These are phyloP conservation scores for Muscicapa comitata DNA, from an alignment of 2,797 vertebrate species.

Conservation along the genomic window DNA sequence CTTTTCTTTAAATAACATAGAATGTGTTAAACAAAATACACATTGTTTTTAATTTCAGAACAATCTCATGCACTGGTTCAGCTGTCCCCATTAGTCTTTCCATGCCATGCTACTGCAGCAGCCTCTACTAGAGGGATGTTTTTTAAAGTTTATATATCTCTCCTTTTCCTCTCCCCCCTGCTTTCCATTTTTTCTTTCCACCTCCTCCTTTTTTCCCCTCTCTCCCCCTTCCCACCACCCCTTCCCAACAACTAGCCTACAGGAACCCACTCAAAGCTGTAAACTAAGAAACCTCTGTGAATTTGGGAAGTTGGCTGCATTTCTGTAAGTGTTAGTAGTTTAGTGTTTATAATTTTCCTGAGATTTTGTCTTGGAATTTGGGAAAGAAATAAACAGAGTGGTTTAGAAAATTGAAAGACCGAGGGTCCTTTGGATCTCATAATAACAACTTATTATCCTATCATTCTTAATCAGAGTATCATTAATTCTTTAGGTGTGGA, in stretches of 20 bases:
- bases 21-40: not conserved
- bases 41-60: not conserved
- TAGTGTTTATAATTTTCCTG: not conserved
- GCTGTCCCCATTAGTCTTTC: not conserved
- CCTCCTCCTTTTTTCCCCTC: not conserved
- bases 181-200: not conserved
- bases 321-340: not conserved
- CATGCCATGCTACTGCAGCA: not conserved
- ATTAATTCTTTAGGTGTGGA: not conserved
- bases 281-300: not conserved
- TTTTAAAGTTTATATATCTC: not conserved
- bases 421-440: not conserved
- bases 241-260: not conserved
- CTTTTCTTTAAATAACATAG: not conserved
- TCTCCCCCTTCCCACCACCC: accelerated
- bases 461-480: not conserved
- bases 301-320: not conserved
- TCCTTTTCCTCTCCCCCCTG: not conserved
- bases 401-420: not conserved
- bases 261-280: not conserved
- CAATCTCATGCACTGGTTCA: not conserved
- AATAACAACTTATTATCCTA: not conserved
- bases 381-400: not conserved
- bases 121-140: not conserved
- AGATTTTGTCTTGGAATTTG: not conserved